These are phyloP conservation scores for Alauda arvensis DNA, from an alignment of 2,797 vertebrate species.

Conservation along the genomic window DNA sequence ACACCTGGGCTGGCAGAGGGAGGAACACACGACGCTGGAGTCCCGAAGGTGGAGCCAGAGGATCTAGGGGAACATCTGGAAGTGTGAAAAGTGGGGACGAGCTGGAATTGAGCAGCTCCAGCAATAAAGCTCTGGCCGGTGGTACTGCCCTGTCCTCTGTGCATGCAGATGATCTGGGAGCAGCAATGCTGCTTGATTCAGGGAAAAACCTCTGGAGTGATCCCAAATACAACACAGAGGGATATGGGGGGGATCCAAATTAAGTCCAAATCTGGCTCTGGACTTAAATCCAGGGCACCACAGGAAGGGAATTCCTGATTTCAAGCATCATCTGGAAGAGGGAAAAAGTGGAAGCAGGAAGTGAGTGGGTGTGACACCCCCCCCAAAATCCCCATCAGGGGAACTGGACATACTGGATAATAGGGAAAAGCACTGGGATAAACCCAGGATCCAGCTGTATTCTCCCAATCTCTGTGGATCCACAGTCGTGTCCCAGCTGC, in stretches of 20 bases:
- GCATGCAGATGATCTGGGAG: not conserved
- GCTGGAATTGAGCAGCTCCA: not conserved
- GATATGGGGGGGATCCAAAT: not conserved
- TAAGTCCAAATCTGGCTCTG: too few relatives aligned
- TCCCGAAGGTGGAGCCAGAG: not conserved
- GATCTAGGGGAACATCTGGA: not conserved
- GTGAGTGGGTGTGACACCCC: not conserved
- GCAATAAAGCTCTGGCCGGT: not conserved
- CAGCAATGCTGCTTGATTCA: not conserved
- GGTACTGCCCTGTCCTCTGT: not conserved
- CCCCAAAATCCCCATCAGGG: too few relatives aligned
- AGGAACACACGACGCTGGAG: not conserved
- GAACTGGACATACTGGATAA: too few relatives aligned
- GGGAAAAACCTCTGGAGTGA: not conserved
- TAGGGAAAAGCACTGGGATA: not conserved
- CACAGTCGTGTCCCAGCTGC: not conserved
- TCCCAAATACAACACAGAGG: not conserved
- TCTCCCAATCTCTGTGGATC: not conserved
- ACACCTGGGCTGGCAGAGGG: not conserved
- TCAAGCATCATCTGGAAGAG: too few relatives aligned
- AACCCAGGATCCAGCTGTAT: not conserved
- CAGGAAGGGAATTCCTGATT: not conserved
- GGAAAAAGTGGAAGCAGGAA: not conserved
- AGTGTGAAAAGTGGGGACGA: not conserved
- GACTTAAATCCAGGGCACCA: not conserved